Conservation (phyloP, 2,888 invertebrate genomes). For the Tyria jacobaeae region DNA sequence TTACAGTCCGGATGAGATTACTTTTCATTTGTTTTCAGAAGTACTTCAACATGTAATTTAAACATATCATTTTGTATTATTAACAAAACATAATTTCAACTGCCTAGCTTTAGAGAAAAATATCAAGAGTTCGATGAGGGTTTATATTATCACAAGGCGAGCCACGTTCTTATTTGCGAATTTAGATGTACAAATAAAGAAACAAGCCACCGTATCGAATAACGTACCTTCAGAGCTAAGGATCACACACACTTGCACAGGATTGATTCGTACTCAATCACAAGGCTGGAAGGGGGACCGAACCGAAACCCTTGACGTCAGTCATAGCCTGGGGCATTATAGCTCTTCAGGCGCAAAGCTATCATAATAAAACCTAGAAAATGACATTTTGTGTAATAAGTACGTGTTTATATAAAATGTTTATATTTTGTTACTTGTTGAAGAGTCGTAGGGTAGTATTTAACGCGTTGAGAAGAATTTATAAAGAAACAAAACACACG, state of each 20-base stretch:
- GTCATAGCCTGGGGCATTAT: slow-evolving; percentile 5
- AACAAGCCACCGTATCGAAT: neutral
- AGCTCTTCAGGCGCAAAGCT: slow-evolving; percentile 3
- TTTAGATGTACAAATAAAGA: neutral
- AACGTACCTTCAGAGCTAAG: neutral
- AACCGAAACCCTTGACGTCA: slow-evolving; percentile 8
- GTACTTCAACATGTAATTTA: no score
- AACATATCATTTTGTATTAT: no score
- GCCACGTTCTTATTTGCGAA: neutral
- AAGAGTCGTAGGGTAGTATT: neutral
- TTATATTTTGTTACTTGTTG: slow-evolving; percentile 5
- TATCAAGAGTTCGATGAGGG: no score
- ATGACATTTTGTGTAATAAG: slow-evolving; percentile 5
- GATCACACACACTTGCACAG: neutral
- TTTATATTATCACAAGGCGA: neutral
- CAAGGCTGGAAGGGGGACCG: neutral
- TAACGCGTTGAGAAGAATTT: neutral
- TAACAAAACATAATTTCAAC: no score
- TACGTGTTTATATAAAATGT: neutral
- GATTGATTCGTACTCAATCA: slow-evolving; percentile 11
- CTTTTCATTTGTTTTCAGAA: no score
- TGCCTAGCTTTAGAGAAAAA: no score
- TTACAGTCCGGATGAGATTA: no score
- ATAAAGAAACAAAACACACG: neutral
- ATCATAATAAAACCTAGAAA: slow-evolving; percentile 5